phyloP scores from a whole-genome alignment of 2,888 invertebrate genomes.

The Hedychridium roseum region DNA sequence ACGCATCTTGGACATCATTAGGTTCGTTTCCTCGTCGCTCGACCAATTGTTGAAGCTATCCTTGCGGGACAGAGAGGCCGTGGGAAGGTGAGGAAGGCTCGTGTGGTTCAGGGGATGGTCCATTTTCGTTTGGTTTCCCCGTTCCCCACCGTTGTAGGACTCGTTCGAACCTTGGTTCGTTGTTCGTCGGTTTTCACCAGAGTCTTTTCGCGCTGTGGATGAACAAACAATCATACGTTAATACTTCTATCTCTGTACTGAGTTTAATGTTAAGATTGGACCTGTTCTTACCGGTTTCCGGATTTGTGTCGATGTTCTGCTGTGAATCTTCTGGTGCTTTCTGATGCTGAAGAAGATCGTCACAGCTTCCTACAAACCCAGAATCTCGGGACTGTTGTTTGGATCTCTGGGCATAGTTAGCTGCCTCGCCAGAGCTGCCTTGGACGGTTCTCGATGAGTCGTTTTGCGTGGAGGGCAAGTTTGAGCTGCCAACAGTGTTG shows the following conservation, averaged over 20 bases:
- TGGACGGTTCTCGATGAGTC: constrained; percentile 40
- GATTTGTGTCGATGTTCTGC: constrained; percentile 22
- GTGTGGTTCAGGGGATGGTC: constrained; percentile 47
- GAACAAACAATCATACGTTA: too few relatives aligned
- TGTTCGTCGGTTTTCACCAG: constrained; percentile 16
- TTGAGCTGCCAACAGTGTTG: constrained; percentile 5
- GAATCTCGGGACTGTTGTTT: constrained; percentile 88
- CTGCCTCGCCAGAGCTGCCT: constrained; percentile 40
- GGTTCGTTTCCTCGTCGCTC: constrained; percentile 91
- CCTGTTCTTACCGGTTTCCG: constrained; percentile 29
- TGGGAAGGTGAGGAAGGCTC: constrained; percentile 68
- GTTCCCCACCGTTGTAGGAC: constrained; percentile 11
- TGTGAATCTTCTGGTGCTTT: constrained; percentile 52
- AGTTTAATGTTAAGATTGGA: too few relatives aligned
- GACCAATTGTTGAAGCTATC: constrained; percentile 95
- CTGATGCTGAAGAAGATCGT: constrained; percentile 79
- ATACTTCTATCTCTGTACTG: too few relatives aligned
- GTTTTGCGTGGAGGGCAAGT: constrained; percentile 16
- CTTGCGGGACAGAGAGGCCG: constrained; percentile 75
- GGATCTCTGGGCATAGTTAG: constrained; percentile 64
- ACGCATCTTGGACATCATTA: constrained; percentile 95
- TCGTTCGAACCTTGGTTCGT: constrained; percentile 14
- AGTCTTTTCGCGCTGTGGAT: constrained; percentile 15
- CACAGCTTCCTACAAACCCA: constrained; percentile 88
- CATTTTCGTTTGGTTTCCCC: constrained; percentile 19